Conservation (phyloP, 2,113 vertebrate genomes). For the Pygoscelis antarcticus region DNA sequence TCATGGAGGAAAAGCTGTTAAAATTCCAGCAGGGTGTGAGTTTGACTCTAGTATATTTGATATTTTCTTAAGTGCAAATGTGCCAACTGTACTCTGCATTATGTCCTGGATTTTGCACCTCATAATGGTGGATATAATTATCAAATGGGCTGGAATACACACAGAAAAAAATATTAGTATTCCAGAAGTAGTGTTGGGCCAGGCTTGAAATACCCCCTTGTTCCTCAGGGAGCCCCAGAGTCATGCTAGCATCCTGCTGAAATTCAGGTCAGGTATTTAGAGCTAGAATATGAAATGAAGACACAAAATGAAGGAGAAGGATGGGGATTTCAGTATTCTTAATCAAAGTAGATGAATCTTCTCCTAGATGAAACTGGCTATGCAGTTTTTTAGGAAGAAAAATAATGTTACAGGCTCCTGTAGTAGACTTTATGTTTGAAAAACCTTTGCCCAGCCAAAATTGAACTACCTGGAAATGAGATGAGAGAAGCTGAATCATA, state of each 20-base stretch:
- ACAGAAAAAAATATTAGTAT: background rate
- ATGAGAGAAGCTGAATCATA: background rate
- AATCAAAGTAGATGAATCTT: background rate
- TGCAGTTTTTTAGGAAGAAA: background rate
- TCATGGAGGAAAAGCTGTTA: background rate
- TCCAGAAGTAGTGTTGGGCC: background rate
- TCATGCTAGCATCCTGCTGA: background rate
- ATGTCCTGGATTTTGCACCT: background rate
- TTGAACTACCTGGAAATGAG: background rate
- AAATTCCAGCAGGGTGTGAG: background rate
- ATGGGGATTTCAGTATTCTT: background rate
- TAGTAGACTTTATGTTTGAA: background rate
- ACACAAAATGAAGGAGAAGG: background rate
- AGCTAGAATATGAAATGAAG: background rate
- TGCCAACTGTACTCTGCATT: background rate
- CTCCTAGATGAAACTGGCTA: background rate
- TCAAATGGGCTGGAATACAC: background rate
- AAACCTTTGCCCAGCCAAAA: background rate
- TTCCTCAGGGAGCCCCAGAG: background rate
- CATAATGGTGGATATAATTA: background rate
- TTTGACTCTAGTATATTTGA: background rate
- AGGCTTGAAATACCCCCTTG: background rate
- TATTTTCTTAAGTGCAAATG: background rate
- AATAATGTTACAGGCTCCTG: background rate
- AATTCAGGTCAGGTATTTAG: constrained; percentile 33